Evolutionary conservation across 1,140 invertebrate species (phyloP).

Genomic region (Trichomalopsis sarcophagae): DNA sequence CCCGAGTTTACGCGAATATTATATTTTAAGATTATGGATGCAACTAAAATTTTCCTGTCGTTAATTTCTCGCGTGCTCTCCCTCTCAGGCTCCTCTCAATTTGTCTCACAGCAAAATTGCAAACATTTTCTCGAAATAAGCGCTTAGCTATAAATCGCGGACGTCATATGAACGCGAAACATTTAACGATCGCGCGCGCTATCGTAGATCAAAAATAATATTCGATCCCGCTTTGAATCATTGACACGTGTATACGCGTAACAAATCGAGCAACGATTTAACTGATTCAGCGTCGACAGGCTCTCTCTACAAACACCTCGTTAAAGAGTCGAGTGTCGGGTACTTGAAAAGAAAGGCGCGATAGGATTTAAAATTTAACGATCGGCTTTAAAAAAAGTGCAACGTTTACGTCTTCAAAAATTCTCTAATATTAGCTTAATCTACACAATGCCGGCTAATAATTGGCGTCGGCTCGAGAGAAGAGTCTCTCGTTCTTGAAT

Average conservation of each 20-base stretch:
- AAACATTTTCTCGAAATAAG: constrained; percentile 29
- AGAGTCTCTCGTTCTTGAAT: constrained; percentile 35
- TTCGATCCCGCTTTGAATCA: not conserved
- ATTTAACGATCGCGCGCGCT: too few relatives aligned
- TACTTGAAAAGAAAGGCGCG: not conserved
- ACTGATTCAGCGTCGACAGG: not conserved
- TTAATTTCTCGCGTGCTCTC: constrained; percentile 17
- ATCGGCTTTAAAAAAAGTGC: too few relatives aligned
- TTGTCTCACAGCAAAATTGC: not conserved
- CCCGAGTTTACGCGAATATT: not conserved
- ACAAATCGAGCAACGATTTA: not conserved
- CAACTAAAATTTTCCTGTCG: not conserved
- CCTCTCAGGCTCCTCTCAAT: not conserved
- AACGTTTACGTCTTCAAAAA: too few relatives aligned
- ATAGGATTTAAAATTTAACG: too few relatives aligned
- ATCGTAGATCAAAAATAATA: constrained; percentile 1
- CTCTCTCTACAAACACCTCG: not conserved
- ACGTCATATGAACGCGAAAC: not conserved
- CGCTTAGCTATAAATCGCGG: not conserved
- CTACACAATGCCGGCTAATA: too few relatives aligned
- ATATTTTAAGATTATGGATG: constrained; percentile 32
- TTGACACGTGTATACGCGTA: not conserved
- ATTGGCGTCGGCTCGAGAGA: too few relatives aligned
- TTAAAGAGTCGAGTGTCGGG: not conserved
- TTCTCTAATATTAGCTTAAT: not conserved